phyloP scores from a whole-genome alignment of 2,888 invertebrate species.

The Philereme vetulata region DNA sequence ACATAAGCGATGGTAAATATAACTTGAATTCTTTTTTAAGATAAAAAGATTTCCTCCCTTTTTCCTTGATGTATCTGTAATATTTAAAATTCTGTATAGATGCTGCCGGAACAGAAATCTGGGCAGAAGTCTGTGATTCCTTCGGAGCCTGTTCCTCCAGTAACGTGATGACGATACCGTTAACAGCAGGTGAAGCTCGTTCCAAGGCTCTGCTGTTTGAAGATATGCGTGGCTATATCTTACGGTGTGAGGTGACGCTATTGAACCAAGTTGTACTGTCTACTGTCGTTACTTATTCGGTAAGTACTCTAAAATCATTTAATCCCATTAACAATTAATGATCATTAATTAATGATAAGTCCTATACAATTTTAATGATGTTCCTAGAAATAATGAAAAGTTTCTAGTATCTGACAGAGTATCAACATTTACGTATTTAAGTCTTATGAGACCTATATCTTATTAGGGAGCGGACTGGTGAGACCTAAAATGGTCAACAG shows the following conservation, averaged over 20 bases:
- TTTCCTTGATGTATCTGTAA: background rate
- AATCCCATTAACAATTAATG: too few species aligned
- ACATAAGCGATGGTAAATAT: constrained; percentile 45
- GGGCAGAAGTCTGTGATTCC: constrained; percentile 61
- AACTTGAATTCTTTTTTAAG: background rate
- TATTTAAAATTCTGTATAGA: constrained; percentile 24
- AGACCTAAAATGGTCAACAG: too few species aligned
- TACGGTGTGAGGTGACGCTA: constrained; percentile 54
- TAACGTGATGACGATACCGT: constrained; percentile 27
- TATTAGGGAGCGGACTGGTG: too few species aligned
- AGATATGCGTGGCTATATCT: constrained; percentile 43
- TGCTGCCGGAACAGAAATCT: constrained; percentile 47
- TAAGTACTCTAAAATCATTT: constrained; percentile 34
- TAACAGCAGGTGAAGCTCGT: constrained; percentile 46
- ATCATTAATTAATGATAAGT: too few species aligned
- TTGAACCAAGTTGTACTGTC: constrained; percentile 44
- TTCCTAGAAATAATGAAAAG: too few species aligned
- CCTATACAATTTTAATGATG: too few species aligned
- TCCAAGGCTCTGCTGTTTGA: constrained; percentile 45
- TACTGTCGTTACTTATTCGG: constrained; percentile 52
- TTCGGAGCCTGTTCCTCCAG: constrained; percentile 54
- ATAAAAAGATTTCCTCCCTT: too few species aligned
- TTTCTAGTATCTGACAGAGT: too few species aligned
- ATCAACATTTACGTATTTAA: too few species aligned
- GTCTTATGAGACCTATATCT: too few species aligned